These are phyloP conservation scores for Lutraria lutraria DNA, from an alignment of 2,888 invertebrate genomes.

Conservation along the genomic window DNA sequence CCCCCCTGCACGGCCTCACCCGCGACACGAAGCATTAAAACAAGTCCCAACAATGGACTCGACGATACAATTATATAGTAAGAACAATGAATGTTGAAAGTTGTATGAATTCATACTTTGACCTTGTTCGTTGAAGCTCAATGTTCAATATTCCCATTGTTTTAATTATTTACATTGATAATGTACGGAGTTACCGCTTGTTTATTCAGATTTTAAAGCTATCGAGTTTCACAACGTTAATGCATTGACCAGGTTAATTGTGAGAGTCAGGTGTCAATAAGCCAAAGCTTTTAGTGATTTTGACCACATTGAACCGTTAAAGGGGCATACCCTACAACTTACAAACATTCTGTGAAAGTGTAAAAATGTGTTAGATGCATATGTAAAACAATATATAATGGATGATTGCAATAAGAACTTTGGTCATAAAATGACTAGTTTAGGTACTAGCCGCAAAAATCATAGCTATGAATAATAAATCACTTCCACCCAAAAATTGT, in stretches of 20 bases:
- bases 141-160: background rate
- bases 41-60: no score
- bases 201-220: background rate
- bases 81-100: background rate
- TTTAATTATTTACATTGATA: background rate
- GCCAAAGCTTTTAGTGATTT: background rate
- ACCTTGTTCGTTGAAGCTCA: background rate
- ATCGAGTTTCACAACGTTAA: background rate
- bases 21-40: no score
- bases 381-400: no score
- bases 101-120: background rate
- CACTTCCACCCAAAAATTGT: no score
- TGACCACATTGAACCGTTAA: background rate
- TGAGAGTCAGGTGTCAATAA: slow-evolving; percentile 2
- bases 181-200: background rate
- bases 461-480: no score
- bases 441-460: no score
- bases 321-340: no score
- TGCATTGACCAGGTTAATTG: slow-evolving; percentile 18
- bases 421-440: no score
- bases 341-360: no score
- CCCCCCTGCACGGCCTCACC: no score
- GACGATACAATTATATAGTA: background rate
- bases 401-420: no score
- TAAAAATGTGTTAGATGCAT: no score